Conservation (phyloP, 2,888 invertebrate genomes). For the Heteromurus nitidus region DNA sequence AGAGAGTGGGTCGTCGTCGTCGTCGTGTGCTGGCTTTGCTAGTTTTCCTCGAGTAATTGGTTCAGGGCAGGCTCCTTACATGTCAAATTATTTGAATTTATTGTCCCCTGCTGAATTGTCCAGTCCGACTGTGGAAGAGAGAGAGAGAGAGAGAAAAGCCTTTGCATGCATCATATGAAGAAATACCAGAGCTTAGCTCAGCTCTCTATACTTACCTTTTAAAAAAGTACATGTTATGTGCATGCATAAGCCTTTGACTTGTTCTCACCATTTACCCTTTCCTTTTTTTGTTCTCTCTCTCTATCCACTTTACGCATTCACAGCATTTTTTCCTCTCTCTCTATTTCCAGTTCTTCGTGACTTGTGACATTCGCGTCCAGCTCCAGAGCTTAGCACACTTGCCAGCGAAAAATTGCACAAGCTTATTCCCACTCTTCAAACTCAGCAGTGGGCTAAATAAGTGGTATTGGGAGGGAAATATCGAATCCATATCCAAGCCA, state of each 20-base stretch:
- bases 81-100: constrained; percentile 65
- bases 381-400: background rate
- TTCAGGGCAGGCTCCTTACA: constrained; percentile 60
- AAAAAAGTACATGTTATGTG: background rate
- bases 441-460: no score
- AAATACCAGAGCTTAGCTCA: no score
- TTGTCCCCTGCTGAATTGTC: constrained; percentile 62
- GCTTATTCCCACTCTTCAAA: background rate
- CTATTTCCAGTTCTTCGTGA: constrained; percentile 28
- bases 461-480: no score
- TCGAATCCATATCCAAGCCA: no score
- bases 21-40: constrained; percentile 5
- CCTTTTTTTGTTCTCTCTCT: constrained; percentile 5
- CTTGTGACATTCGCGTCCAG: constrained; percentile 39
- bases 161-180: no score
- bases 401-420: background rate
- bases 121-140: constrained; percentile 12
- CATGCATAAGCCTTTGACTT: constrained; percentile 21
- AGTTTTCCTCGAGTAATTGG: constrained; percentile 56
- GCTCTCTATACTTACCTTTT: background rate
- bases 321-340: constrained; percentile 50
- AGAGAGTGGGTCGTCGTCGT: no score
- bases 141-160: no score
- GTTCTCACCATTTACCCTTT: no score
- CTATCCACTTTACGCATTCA: constrained; percentile 49